phyloP scores from a whole-genome alignment of 2,797 vertebrate species.

The Typhlichthys subterraneus region DNA sequence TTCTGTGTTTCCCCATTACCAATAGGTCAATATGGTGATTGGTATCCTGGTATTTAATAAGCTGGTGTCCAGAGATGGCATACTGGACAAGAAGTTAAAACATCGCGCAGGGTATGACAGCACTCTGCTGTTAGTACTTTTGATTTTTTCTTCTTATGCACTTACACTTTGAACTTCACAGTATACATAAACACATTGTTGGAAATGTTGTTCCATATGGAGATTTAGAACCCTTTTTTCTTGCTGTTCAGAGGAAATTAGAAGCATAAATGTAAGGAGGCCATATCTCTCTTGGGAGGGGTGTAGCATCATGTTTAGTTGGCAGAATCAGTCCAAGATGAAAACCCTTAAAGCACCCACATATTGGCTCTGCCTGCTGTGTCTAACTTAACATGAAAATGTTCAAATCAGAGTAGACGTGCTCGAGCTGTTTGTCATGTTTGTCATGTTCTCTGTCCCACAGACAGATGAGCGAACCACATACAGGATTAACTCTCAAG shows the following conservation, averaged over 20 bases:
- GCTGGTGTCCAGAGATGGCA: constrained; percentile 99
- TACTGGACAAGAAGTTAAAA: constrained; percentile 99
- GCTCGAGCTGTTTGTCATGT: constrained; percentile 65
- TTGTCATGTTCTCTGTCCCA: constrained; percentile 80
- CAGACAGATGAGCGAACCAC: constrained; percentile 99
- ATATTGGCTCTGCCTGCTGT: constrained; percentile 48
- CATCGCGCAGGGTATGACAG: constrained; percentile 96
- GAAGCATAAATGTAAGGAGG: constrained; percentile 69
- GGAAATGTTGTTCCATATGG: constrained; percentile 38
- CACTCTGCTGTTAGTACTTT: constrained; percentile 76
- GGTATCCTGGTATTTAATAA: constrained; percentile 99
- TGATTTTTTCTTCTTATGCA: constrained; percentile 51
- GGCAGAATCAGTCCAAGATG: constrained; percentile 74
- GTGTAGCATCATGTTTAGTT: constrained; percentile 51
- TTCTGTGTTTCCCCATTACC: constrained; percentile 17
- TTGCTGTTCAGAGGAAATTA: constrained; percentile 47
- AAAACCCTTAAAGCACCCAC: constrained; percentile 64
- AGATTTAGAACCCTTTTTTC: constrained; percentile 54
- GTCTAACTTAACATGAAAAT: constrained; percentile 47
- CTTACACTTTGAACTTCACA: constrained; percentile 31
- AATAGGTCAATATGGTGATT: constrained; percentile 99
- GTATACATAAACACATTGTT: constrained; percentile 55
- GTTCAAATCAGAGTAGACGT: constrained; percentile 47
- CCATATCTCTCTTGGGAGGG: constrained; percentile 61
- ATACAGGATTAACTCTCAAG: constrained; percentile 99